These are phyloP conservation scores for Horisme vitalbata DNA, from an alignment of 2,888 invertebrate species.

Conservation along the genomic window DNA sequence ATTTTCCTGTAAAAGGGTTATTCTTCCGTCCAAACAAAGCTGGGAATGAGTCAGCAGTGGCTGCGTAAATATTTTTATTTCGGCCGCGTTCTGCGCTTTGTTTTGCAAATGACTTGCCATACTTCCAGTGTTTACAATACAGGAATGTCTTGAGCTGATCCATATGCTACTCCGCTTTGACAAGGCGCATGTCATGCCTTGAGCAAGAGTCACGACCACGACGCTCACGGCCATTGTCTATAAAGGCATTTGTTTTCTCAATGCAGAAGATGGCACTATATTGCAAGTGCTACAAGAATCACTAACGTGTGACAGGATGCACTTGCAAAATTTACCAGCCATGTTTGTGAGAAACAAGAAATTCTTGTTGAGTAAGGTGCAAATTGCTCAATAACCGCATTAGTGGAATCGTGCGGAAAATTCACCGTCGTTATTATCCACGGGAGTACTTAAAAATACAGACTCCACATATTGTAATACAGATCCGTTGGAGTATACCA, in stretches of 20 bases:
- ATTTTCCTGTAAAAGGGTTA: slow-evolving; percentile 67
- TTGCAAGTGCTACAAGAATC: slow-evolving; percentile 8
- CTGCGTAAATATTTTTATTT: slow-evolving; percentile 80
- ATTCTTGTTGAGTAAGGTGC: slow-evolving; percentile 22
- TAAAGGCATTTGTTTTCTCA: slow-evolving; percentile 25
- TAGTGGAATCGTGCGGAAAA: slow-evolving; percentile 38
- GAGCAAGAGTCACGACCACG: slow-evolving; percentile 43
- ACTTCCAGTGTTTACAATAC: slow-evolving; percentile 63
- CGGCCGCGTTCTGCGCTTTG: slow-evolving; percentile 67
- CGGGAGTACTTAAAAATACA: slow-evolving; percentile 28
- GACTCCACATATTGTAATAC: slow-evolving; percentile 35
- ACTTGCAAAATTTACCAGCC: slow-evolving; percentile 10
- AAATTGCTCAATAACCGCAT: slow-evolving; percentile 33
- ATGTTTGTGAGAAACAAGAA: slow-evolving; percentile 13
- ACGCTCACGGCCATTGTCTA: slow-evolving; percentile 38
- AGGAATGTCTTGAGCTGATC: slow-evolving; percentile 61
- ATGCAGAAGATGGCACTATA: slow-evolving; percentile 9
- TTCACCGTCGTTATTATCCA: slow-evolving; percentile 28
- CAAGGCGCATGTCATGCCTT: slow-evolving; percentile 47
- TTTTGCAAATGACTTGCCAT: slow-evolving; percentile 76
- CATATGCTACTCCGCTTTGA: slow-evolving; percentile 58
- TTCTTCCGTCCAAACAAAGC: slow-evolving; percentile 71
- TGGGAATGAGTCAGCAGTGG: slow-evolving; percentile 67
- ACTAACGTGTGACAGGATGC: slow-evolving; percentile 13
- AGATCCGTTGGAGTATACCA: slow-evolving; percentile 44